A percentile compares a stretch with the other conserved stretches of the same genome.
Evolutionary conservation across 2,797 vertebrate genomes (phyloP).

Genomic region (Sandelia bainsii): DNA sequence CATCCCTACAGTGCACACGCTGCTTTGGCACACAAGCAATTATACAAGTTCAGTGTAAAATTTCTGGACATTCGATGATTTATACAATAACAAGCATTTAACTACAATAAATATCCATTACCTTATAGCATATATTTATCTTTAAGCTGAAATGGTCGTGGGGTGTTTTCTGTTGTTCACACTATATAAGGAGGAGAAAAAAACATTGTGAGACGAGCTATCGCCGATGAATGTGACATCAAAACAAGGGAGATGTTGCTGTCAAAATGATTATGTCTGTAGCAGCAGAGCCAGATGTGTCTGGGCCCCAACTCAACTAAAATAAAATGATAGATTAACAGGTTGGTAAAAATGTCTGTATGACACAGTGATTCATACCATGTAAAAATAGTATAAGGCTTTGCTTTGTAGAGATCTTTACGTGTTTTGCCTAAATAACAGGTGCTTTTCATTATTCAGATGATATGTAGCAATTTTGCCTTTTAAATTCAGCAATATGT

Average conservation of each 20-base stretch:
- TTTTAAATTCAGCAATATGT: neutral
- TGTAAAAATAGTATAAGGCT: too few relatives aligned
- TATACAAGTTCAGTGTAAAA: neutral
- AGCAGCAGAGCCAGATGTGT: constrained; percentile 8
- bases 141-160: neutral
- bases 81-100: neutral
- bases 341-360: too few relatives aligned
- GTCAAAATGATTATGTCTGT: constrained; percentile 20
- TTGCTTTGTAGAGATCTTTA: too few relatives aligned
- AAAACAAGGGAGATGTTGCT: constrained; percentile 8
- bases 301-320: neutral
- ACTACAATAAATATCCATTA: neutral
- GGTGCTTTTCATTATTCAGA: neutral
- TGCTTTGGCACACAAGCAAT: neutral
- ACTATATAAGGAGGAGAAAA: neutral
- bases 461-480: neutral
- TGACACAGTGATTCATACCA: too few relatives aligned
- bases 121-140: neutral
- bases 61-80: neutral
- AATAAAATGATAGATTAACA: neutral
- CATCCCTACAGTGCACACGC: too few relatives aligned
- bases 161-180: neutral
- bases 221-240: constrained; percentile 23
- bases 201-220: constrained; percentile 9
- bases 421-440: too few relatives aligned